Percentiles rank a stretch among this genome's conserved stretches.
Conservation (phyloP, 1,140 invertebrate species). For the Zaprionus ghesquierei region DNA sequence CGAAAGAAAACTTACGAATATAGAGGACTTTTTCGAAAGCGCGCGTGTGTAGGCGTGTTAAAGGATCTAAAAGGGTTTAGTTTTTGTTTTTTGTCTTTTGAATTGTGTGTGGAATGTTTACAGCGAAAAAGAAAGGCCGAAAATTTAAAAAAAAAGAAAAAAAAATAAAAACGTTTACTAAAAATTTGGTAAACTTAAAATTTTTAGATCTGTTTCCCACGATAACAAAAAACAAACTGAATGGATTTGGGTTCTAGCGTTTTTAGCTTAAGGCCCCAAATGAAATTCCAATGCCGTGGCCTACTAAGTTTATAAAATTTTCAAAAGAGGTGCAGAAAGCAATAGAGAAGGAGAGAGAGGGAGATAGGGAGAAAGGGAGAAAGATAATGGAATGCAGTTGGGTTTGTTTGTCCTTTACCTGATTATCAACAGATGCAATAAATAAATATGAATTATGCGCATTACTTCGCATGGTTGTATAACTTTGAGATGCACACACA, state of each 20-base stretch:
- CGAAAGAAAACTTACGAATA: no score
- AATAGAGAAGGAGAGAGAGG: neutral
- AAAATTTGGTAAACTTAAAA: neutral
- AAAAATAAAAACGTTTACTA: neutral
- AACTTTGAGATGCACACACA: conserved; percentile 45
- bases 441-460: conserved; percentile 75
- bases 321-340: neutral
- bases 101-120: no score
- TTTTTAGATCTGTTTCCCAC: neutral
- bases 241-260: neutral
- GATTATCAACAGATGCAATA: conserved; percentile 57
- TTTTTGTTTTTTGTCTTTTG: no score
- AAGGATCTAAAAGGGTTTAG: no score
- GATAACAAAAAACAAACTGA: neutral
- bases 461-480: conserved; percentile 48
- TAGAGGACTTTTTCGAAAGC: no score
- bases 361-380: neutral
- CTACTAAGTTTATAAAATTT: neutral
- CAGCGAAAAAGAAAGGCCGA: neutral
- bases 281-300: neutral
- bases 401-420: conserved; percentile 50
- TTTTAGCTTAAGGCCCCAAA: neutral
- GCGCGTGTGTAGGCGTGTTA: no score
- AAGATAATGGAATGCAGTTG: neutral
- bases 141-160: neutral